These are phyloP conservation scores for Hormaphis cornu DNA, from an alignment of 1,140 invertebrate genomes.

Conservation along the genomic window DNA sequence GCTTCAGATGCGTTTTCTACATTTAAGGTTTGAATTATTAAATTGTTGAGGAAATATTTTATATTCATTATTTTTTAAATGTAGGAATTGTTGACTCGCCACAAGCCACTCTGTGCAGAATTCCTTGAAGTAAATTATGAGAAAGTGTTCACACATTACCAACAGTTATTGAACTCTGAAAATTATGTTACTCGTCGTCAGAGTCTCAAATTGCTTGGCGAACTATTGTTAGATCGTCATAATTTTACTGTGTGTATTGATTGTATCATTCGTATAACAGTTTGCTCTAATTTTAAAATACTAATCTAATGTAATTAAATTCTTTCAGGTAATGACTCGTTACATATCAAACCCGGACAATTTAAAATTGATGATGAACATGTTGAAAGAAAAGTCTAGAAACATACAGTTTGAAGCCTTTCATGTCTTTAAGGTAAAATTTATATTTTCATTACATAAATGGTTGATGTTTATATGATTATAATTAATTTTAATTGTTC, in stretches of 20 bases:
- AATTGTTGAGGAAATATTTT: not conserved
- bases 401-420: slow-evolving; percentile 99
- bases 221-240: slow-evolving; percentile 93
- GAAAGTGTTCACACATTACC: slow-evolving; percentile 94
- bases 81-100: slow-evolving; percentile 95
- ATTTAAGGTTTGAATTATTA: slow-evolving; percentile 74
- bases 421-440: slow-evolving; percentile 95
- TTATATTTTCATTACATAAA: not conserved
- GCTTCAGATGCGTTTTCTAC: slow-evolving; percentile 99
- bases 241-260: slow-evolving; percentile 82
- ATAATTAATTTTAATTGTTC: not conserved
- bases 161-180: slow-evolving; percentile 92
- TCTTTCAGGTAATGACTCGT: slow-evolving; percentile 80
- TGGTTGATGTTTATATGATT: no score
- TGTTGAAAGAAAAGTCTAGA: slow-evolving; percentile 96
- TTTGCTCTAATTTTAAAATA: not conserved
- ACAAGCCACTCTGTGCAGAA: slow-evolving; percentile 95
- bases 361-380: slow-evolving; percentile 99
- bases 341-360: slow-evolving; percentile 99
- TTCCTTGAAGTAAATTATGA: slow-evolving; percentile 99
- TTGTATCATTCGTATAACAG: no score
- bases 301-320: slow-evolving; percentile 8
- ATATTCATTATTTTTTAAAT: slow-evolving; percentile 38
- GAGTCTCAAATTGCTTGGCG: slow-evolving; percentile 92
- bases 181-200: slow-evolving; percentile 97